Base-by-base conservation (phyloP, 92 coral and sea anemone genomes). In the Siderastrea siderea region DNA sequence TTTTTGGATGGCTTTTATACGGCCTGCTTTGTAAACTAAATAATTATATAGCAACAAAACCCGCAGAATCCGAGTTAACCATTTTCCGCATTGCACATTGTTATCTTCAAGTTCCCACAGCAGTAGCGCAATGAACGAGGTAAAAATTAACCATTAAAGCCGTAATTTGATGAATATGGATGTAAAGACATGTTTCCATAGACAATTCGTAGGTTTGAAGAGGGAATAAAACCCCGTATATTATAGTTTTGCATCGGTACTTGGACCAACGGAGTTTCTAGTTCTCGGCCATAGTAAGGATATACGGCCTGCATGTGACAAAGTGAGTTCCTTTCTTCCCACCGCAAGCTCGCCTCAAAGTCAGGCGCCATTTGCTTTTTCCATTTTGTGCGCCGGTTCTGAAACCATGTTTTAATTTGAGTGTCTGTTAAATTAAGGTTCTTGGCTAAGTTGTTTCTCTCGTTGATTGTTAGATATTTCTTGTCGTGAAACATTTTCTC, bases 361-460 rank as follows among this genome's bases (percentile, higher is more conserved):
- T 95, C 96, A 5, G 98, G 98, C 85, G 96, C 94, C 95, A 93
- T 98, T 93, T 98, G 98, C 82, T 98, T 98, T 86, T 98, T 98
- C 99, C 99, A 98, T 89, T 98, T 98, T 7, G 99, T 98, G 46
- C 99, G 92, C 66, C 99, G 89, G 81, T 98, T 98, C 84, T 98
- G 99, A 55, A 98, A 98, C 99, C 99, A 98, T 7, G 99, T 98
- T 92, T 98, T 98, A n/a, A 98, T 98, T 79, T 98, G 99, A 47
- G 99, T 98, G 81, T 98, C 99, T 57, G 96, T 96, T 47, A 98
- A 85, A 71, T 93, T 91, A 92, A 96, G 95, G 53, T 86, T 92
- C 76, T 98, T 98, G 26, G 99, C 99, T 69, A 98, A 90, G 75
- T 91, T 93, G 88, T 98, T 98, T 66, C 99, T 81, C 79, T 98